A percentile compares a stretch with the other conserved stretches of the same genome.
phyloP scores from a whole-genome alignment of 2,888 invertebrate genomes.

The Elysia crispata region DNA sequence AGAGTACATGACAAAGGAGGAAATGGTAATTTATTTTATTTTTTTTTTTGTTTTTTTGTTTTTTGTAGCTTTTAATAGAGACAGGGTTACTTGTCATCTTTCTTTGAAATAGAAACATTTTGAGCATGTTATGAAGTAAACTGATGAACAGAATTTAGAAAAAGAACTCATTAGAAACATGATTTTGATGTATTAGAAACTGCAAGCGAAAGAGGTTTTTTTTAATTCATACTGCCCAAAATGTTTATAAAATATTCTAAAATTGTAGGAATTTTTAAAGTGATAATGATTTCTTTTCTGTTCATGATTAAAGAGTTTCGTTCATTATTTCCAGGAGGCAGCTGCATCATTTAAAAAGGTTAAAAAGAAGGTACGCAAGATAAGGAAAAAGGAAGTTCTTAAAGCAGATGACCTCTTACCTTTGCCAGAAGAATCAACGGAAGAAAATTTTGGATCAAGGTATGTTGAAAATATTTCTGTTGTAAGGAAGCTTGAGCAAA shows the following conservation, averaged over 20 bases:
- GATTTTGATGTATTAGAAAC: too few relatives aligned
- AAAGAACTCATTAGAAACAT: too few relatives aligned
- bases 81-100: not conserved
- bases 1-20: slow-evolving; percentile 92
- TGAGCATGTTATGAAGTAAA: not conserved
- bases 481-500: not conserved
- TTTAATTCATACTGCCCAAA: too few relatives aligned
- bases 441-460: slow-evolving; percentile 61
- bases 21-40: slow-evolving; percentile 80
- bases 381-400: slow-evolving; percentile 81
- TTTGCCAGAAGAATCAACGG: slow-evolving; percentile 45
- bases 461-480: slow-evolving; percentile 41
- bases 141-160: too few relatives aligned
- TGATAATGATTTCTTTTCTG: too few relatives aligned
- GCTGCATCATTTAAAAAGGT: slow-evolving; percentile 89
- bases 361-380: slow-evolving; percentile 83
- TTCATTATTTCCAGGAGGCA: slow-evolving; percentile 49
- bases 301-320: too few relatives aligned
- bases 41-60: slow-evolving; percentile 13
- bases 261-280: too few relatives aligned
- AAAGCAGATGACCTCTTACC: slow-evolving; percentile 85
- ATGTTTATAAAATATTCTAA: too few relatives aligned
- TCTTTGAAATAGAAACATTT: not conserved
- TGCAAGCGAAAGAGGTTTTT: too few relatives aligned
- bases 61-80: not conserved